These are phyloP conservation scores for Scaptomyza caliginosa DNA, from an alignment of 2,888 invertebrate species.

Conservation along the genomic window DNA sequence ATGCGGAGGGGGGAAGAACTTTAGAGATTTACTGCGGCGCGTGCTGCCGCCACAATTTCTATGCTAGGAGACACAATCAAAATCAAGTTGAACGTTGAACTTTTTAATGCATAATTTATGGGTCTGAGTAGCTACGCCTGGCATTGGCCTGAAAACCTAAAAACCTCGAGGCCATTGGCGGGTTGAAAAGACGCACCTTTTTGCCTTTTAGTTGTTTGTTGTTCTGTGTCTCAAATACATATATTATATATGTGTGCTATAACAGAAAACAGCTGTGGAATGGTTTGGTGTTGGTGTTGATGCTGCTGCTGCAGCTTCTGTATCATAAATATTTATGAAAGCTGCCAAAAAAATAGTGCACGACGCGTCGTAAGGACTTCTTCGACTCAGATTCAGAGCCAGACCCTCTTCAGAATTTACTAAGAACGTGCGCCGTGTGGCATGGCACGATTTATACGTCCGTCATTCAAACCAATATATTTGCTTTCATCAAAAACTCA, in stretches of 20 bases:
- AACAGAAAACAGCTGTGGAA: constrained; percentile 47
- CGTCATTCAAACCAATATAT: constrained; percentile 54
- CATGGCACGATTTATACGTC: constrained; percentile 61
- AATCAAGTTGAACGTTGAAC: constrained; percentile 75
- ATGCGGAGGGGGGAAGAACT: background rate
- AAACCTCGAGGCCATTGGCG: constrained; percentile 1
- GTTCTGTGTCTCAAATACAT: constrained; percentile 24
- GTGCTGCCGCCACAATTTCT: constrained; percentile 51
- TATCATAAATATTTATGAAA: constrained; percentile 76
- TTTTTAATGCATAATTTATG: constrained; percentile 79
- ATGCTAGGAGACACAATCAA: constrained; percentile 67
- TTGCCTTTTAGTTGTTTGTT: constrained; percentile 15
- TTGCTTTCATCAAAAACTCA: constrained; percentile 72
- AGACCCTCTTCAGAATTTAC: constrained; percentile 6
- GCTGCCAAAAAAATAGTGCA: constrained; percentile 46
- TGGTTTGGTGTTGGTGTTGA: constrained; percentile 3
- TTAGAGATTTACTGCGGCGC: constrained; percentile 38
- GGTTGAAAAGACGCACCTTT: constrained; percentile 47
- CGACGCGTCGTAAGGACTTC: constrained; percentile 7
- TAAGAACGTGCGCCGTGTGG: constrained; percentile 58
- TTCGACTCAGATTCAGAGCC: background rate
- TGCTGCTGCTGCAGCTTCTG: constrained; percentile 13
- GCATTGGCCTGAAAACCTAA: constrained; percentile 22
- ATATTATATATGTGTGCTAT: constrained; percentile 26
- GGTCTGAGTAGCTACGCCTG: constrained; percentile 8